phyloP scores from a whole-genome alignment of 2,797 vertebrate species.

The Helarctos malayanus region DNA sequence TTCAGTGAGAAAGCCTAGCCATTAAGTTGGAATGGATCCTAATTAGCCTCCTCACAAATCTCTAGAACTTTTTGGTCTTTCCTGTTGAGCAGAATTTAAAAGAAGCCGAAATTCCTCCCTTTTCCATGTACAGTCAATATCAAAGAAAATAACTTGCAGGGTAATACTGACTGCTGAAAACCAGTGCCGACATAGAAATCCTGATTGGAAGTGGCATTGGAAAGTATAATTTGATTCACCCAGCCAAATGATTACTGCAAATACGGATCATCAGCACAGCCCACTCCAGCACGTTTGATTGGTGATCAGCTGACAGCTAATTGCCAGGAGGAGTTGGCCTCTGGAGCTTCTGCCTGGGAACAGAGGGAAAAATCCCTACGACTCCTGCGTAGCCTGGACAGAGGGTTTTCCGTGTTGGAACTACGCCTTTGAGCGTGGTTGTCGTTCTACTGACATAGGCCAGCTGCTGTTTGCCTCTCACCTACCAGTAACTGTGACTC shows the following conservation, averaged over 20 bases:
- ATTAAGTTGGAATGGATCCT: slow-evolving; percentile 84
- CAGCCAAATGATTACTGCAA: slow-evolving; percentile 70
- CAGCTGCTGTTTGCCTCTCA: not conserved
- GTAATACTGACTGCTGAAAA: slow-evolving; percentile 72
- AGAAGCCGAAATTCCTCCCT: slow-evolving; percentile 69
- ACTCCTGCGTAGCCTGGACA: not conserved
- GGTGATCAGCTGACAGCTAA: slow-evolving; percentile 83
- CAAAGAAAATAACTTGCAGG: slow-evolving; percentile 77
- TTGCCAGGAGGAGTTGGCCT: slow-evolving; percentile 75
- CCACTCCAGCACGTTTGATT: slow-evolving; percentile 80
- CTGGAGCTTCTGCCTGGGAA: slow-evolving; percentile 74
- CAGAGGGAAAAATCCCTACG: not conserved
- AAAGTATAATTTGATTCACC: slow-evolving; percentile 75
- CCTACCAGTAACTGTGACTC: not conserved
- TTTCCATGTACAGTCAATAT: slow-evolving; percentile 72
- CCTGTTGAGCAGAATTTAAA: slow-evolving; percentile 73
- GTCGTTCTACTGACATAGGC: not conserved
- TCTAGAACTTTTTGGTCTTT: slow-evolving; percentile 78
- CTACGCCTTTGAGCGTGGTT: not conserved
- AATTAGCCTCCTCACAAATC: slow-evolving; percentile 82
- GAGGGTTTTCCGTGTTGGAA: not conserved
- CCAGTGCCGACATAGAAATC: slow-evolving; percentile 51
- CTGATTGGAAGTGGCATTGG: slow-evolving; percentile 80
- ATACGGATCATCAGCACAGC: slow-evolving; percentile 67
- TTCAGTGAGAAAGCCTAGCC: slow-evolving; percentile 72